These are phyloP conservation scores for Chamaea fasciata DNA, from an alignment of 2,113 vertebrate species.

Conservation along the genomic window DNA sequence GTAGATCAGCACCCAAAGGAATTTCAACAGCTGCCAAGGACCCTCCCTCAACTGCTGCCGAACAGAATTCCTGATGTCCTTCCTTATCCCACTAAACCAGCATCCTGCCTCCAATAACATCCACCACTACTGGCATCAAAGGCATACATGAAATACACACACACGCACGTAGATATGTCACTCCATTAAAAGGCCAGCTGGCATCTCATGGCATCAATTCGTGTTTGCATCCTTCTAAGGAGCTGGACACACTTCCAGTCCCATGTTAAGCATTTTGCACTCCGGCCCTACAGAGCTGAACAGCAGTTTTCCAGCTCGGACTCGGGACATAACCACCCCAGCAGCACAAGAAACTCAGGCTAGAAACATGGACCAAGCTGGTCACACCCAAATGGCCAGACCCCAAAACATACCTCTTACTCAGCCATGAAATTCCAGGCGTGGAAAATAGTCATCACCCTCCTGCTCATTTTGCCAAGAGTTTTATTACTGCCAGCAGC, in stretches of 20 bases:
- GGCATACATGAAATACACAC: background rate
- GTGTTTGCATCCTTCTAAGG: background rate
- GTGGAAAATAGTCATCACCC: background rate
- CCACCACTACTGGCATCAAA: background rate
- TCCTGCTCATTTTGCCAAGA: background rate
- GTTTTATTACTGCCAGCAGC: background rate
- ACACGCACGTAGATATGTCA: background rate
- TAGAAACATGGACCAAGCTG: background rate
- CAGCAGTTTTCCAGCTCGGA: background rate
- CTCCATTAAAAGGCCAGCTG: background rate
- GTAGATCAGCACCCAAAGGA: background rate
- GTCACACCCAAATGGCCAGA: background rate
- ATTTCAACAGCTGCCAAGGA: background rate
- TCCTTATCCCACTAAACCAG: background rate
- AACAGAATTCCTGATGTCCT: background rate
- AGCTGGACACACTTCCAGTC: background rate
- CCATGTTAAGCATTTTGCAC: rapidly evolving
- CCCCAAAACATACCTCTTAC: background rate
- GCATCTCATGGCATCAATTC: background rate
- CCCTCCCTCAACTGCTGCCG: background rate
- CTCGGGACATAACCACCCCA: rapidly evolving
- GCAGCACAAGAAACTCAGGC: background rate
- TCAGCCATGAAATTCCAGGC: background rate
- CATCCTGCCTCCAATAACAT: background rate
- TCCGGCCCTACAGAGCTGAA: background rate